A percentile compares a stretch with the other conserved stretches of the same genome.
Conservation (phyloP, 2,888 invertebrate species). For the Chloroclysta siterata region DNA sequence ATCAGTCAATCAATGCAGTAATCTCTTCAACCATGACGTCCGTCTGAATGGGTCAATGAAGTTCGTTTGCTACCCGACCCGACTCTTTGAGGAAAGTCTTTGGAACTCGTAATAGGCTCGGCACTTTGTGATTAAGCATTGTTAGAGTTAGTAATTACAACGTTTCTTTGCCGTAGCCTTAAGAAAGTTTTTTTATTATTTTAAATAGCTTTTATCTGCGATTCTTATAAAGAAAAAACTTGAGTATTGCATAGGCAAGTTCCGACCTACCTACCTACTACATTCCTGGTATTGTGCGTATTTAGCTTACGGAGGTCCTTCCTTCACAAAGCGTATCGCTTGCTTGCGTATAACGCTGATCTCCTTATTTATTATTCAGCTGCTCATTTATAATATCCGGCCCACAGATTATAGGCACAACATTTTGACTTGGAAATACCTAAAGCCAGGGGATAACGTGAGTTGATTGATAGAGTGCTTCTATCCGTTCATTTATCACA, state of each 20-base stretch:
- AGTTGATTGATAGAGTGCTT: slow-evolving; percentile 63
- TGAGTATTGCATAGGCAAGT: too few relatives aligned
- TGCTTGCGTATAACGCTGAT: slow-evolving; percentile 8
- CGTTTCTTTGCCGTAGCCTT: slow-evolving; percentile 21
- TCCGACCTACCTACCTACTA: too few relatives aligned
- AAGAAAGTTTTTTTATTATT: slow-evolving; percentile 14
- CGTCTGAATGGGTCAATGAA: slow-evolving; percentile 33
- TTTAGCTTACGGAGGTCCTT: not conserved
- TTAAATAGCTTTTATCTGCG: slow-evolving; percentile 2
- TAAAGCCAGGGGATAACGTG: slow-evolving; percentile 53
- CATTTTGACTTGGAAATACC: slow-evolving; percentile 24
- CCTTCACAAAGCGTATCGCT: slow-evolving; percentile 8
- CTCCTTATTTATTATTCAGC: slow-evolving; percentile 24
- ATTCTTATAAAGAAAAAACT: not conserved
- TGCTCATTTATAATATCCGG: slow-evolving; percentile 28
- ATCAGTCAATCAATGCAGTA: too few relatives aligned
- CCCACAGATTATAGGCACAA: slow-evolving; percentile 18
- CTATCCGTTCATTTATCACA: slow-evolving; percentile 56
- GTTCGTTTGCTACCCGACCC: slow-evolving; percentile 7
- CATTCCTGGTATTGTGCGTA: not conserved
- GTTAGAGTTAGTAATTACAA: slow-evolving; percentile 44
- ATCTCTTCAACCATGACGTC: slow-evolving; percentile 9
- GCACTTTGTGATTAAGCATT: slow-evolving; percentile 51
- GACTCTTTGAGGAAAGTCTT: slow-evolving; percentile 46
- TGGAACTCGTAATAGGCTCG: slow-evolving; percentile 42